Conservation (phyloP, 2,797 vertebrate genomes). For the Myotis pilosus region DNA sequence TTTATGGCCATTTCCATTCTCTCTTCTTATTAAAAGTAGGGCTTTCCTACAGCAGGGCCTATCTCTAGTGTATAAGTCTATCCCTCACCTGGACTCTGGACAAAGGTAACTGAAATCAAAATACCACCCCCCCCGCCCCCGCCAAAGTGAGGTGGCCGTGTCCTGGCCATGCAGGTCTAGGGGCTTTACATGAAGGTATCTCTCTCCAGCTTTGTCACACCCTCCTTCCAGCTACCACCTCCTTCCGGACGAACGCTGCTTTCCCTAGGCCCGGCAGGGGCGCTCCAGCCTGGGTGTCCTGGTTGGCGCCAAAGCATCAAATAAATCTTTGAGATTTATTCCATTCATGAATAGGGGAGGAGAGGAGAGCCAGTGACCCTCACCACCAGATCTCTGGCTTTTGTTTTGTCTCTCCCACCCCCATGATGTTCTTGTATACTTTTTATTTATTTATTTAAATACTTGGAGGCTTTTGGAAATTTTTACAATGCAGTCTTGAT, state of each 20-base stretch:
- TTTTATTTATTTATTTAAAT: no score
- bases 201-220: background rate
- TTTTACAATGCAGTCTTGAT: no score
- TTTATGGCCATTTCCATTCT: background rate
- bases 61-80: background rate
- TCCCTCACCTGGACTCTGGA: background rate
- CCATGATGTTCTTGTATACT: background rate
- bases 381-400: background rate
- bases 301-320: background rate
- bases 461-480: no score
- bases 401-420: background rate
- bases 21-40: background rate
- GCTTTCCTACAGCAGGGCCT: background rate
- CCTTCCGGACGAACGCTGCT: no score
- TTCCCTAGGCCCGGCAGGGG: background rate
- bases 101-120: background rate
- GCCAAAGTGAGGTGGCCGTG: background rate
- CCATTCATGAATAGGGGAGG: background rate
- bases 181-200: background rate
- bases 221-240: background rate
- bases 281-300: background rate
- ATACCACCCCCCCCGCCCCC: background rate
- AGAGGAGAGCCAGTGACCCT: background rate
- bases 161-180: background rate
- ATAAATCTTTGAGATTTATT: background rate